Percentiles rank a stretch among this genome's conserved stretches.
These are phyloP conservation scores for Morbakka virulenta DNA, from an alignment of 30 jellyfish, hydroid and myxozoan species.

Conservation along the genomic window DNA sequence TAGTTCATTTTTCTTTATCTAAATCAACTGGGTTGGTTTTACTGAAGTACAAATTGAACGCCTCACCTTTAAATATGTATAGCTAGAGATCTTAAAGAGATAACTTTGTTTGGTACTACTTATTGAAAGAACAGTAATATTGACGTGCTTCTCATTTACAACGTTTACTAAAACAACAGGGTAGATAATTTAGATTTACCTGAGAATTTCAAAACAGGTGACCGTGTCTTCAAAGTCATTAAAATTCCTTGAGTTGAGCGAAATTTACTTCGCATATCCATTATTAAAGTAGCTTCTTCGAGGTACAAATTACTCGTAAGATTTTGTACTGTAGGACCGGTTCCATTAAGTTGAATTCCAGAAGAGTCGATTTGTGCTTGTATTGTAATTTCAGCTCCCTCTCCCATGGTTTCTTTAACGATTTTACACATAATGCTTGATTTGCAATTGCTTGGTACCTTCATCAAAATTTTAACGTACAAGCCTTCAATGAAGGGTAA, in stretches of 20 bases:
- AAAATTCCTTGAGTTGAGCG: not conserved
- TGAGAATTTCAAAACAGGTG: not conserved
- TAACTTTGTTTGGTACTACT: too few species aligned
- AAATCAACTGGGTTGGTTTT: too few species aligned
- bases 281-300: not conserved
- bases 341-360: not conserved
- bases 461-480: not conserved
- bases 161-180: too few species aligned
- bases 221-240: not conserved
- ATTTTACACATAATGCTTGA: not conserved
- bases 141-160: too few species aligned
- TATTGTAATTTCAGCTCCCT: not conserved
- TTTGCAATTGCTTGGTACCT: not conserved
- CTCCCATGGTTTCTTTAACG: not conserved
- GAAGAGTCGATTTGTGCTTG: not conserved
- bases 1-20: too few species aligned
- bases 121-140: too few species aligned
- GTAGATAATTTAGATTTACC: too few species aligned
- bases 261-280: not conserved
- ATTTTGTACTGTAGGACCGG: not conserved
- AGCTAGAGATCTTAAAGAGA: too few species aligned
- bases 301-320: not conserved
- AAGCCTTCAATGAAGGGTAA: not conserved
- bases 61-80: too few species aligned
- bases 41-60: too few species aligned